These are phyloP conservation scores for Serinus canaria DNA, from an alignment of 2,113 vertebrate genomes.

Conservation along the genomic window DNA sequence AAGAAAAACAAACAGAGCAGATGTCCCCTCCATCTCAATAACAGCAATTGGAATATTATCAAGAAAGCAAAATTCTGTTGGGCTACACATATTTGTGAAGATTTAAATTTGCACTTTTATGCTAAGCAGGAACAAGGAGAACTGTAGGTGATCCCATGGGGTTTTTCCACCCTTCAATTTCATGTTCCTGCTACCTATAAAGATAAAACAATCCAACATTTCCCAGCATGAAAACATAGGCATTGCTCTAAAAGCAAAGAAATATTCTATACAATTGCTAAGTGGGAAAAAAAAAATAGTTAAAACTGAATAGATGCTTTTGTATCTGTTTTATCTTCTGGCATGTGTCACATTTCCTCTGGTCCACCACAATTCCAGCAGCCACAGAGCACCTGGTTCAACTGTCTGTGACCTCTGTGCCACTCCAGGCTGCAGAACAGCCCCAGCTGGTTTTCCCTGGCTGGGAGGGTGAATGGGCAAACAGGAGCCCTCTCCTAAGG, in stretches of 20 bases:
- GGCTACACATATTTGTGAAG: background rate
- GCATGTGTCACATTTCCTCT: background rate
- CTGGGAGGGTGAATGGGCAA: background rate
- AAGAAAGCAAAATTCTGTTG: background rate
- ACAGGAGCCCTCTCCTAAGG: background rate
- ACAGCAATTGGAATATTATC: background rate
- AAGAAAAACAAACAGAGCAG: background rate
- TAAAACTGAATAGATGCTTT: background rate
- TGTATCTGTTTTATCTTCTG: background rate
- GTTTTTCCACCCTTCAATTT: background rate
- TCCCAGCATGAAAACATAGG: background rate
- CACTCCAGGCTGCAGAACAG: background rate
- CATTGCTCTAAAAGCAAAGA: background rate
- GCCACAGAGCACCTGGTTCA: background rate
- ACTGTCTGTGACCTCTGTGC: rapidly evolving
- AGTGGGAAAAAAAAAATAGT: background rate
- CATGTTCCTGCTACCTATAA: background rate
- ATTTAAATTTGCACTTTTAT: background rate
- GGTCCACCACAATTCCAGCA: background rate
- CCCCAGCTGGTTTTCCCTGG: background rate
- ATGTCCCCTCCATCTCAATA: background rate
- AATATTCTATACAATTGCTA: background rate
- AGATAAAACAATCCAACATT: background rate
- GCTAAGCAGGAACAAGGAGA: background rate
- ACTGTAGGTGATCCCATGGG: background rate